Evolutionary conservation across 2,797 vertebrate species (phyloP), one percentile per base, ranked within the genome.

Genomic region (Tokudaia muenninki): DNA sequence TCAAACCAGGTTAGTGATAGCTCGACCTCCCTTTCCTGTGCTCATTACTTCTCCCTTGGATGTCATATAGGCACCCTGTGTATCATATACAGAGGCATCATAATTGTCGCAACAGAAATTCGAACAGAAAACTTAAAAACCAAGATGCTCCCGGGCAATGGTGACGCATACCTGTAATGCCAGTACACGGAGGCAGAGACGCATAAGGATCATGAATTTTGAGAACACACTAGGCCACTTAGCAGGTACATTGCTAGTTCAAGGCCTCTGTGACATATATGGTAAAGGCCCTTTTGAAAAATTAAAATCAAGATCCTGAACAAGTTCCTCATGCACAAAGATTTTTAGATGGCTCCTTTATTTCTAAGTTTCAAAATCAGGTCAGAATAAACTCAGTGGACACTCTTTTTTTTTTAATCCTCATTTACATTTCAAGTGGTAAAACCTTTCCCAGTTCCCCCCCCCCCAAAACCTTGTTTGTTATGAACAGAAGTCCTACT

Each of bases 41-140:
- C 81, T 0, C 22, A 14, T 81, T 52, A 70, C n/a, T 74, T 78
- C 80, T 80, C 29, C 55, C 50, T 29, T 37, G 65, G n/a, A 37
- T 55, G 37, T 29, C 44, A 24, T 16, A 70, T 13, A 24, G 11
- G n/a, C 11, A 4, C 21, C 9, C 21, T 50, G 16, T 50, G 2
- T 24, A 12, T 3, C 52, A 50, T 10, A 26, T 37, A 37, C 59
- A n/a, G 13, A 21, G 2, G 59, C 16, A 87, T n/a, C 16, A 87
- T n/a, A 50, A 93, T 0, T 80, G 21, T 81, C 34, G 55, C 61
- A 37, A 77, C 22, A 29, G 26, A 87, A 61, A 94, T 59, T 41
- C 55, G 41, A 93, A 87, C 3, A 91, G 65, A 94, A 80, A 41
- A 91, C 19, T 24, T 78, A 55, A 92, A 97, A 80, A 55, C 50